Evolutionary conservation across 2,797 vertebrate species (phyloP), one percentile per base, ranked within the genome.

Genomic region (Schizothorax lantsangensis): DNA sequence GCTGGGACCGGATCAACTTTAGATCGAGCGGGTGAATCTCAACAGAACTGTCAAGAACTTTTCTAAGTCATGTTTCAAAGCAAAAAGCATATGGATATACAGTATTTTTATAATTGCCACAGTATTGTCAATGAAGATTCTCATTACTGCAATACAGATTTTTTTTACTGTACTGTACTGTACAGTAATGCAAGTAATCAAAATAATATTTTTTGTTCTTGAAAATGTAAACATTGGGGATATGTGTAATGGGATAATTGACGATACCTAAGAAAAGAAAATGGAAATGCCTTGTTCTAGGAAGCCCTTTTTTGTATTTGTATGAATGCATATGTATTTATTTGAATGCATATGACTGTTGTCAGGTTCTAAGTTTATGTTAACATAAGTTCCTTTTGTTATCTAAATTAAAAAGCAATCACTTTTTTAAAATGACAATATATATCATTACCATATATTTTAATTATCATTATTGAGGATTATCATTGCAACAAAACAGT

Each of bases 1-100:
- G 69, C 79, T 79, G 81, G 85, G 84, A 84, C 84, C 72, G 19
- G 68, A 74, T 72, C 87, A 52, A 79, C 54, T 68, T 81, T 30
- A 77, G 73, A 83, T 81, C 19, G 49, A 40, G 86, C 66, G 43
- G 15, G 59, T n/a, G 79, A 75, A 43, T n/a, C 15, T 54, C 64
- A 71, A 9, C 43, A 78, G 75, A 64, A 43, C 52, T 74, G 36
- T 66, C 57, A 49, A 36, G 26, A 49, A 52, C 83, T 49, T 66
- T 59, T 62, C 21, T 23, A 54, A 5, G 83, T 78, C 45, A 38
- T 15, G 6, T 66, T 52, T 77, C 72, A 19, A 23, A 6, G 33
- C 62, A 54, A 47, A 40, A 84, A 77, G 11, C 14, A 11, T 12
- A 57, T 10, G 8, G 21, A 57, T 23, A 30, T 64, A 64, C 59